Conservation (phyloP, 2,797 vertebrate genomes). For the Pachyuromys duprasi region DNA sequence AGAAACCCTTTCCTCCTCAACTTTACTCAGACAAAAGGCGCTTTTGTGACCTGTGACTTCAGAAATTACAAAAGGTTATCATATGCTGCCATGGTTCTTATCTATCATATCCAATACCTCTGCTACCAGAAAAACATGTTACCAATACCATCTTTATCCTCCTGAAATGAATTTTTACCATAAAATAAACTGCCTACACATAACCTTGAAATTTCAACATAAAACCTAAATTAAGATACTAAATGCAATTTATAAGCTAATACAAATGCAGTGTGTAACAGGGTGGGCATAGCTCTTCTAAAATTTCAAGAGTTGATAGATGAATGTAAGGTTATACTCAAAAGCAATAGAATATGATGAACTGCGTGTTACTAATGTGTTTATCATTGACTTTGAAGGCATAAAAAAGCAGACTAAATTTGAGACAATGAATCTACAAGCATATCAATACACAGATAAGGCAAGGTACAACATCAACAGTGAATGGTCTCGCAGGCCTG, state of each 20-base stretch:
- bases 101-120: not conserved
- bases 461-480: too few species aligned
- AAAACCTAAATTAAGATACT: not conserved
- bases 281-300: not conserved
- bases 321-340: not conserved
- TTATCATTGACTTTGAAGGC: not conserved
- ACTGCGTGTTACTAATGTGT: not conserved
- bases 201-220: not conserved
- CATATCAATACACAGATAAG: not conserved
- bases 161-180: not conserved
- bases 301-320: not conserved
- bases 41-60: not conserved
- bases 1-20: not conserved
- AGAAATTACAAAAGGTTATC: not conserved
- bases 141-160: not conserved
- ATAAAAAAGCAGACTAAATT: not conserved
- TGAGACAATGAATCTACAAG: not conserved
- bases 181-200: not conserved
- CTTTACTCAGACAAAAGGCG: not conserved
- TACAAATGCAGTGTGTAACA: not conserved
- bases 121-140: not conserved
- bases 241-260: not conserved
- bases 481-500: not conserved
- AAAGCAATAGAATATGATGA: not conserved
- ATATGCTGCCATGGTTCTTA: rapidly evolving